Percentiles rank a stretch among this genome's conserved stretches.
Conservation (phyloP, 1,140 invertebrate species). For the Dryas iulia region DNA sequence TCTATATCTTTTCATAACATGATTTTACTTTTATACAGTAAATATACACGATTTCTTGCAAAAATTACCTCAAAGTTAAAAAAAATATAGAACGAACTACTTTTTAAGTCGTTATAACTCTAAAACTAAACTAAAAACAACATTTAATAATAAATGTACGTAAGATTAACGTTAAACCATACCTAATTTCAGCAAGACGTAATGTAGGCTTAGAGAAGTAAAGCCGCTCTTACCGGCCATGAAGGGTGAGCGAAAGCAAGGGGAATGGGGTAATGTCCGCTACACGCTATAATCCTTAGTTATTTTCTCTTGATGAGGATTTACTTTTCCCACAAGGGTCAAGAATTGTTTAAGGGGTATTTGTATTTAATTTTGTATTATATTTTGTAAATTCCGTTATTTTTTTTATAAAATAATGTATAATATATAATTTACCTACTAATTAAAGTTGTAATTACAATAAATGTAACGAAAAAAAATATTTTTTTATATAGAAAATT, state of each 20-base stretch:
- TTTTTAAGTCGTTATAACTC: too few relatives aligned
- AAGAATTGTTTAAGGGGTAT: background rate
- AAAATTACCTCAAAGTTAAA: too few relatives aligned
- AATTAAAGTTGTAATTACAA: too few relatives aligned
- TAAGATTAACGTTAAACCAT: background rate
- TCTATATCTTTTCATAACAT: too few relatives aligned
- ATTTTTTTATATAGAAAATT: too few relatives aligned
- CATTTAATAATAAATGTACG: background rate
- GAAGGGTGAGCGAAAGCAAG: background rate
- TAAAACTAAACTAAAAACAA: too few relatives aligned
- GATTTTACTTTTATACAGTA: too few relatives aligned
- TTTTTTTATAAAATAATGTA: background rate
- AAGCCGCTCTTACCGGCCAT: background rate
- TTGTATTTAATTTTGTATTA: background rate
- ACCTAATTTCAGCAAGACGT: background rate
- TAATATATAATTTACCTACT: too few relatives aligned
- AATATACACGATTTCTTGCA: too few relatives aligned
- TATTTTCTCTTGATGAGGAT: conserved; percentile 1
- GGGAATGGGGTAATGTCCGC: background rate
- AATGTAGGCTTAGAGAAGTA: background rate
- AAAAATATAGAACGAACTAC: too few relatives aligned
- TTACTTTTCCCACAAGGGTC: background rate
- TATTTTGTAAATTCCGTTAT: too few relatives aligned
- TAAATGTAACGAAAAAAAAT: too few relatives aligned
- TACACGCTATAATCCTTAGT: background rate